Evolutionary conservation across 2,888 invertebrate genomes (phyloP), one percentile per base, ranked within the genome.

Genomic region (Clusia tigrina): DNA sequence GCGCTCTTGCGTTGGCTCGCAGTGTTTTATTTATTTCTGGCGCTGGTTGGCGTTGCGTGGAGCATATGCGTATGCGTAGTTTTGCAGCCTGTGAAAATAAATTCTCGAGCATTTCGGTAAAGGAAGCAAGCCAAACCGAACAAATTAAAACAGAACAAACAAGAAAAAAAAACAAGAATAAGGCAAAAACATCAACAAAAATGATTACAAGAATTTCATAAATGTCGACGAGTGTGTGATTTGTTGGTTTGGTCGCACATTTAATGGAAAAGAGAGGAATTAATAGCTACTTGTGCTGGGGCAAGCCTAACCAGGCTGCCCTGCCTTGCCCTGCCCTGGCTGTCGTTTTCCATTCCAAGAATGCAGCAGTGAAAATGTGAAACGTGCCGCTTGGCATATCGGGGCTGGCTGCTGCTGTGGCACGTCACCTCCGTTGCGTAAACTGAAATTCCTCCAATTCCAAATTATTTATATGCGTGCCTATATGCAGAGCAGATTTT

Each of bases 1-100:
- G 52, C 32, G 12, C 74, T 70, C 69, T 69, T 74, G 65, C 68
- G 67, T 65, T 48, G 48, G 52, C 22, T 51, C 52, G 54, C 53
- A n/a, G 15, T 53, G 17, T 25, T 25, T 53, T 52, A 48, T 58
- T 58, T 58, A 51, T 58, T 22, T 25, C 25, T 48, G 26, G 18
- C 52, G 37, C 32, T 58, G 54, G 10, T 20, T 32, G 32, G 22
- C 48, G 48, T 9, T 15, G 17, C 6, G 2, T 54, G 54, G 18
- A 10, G 22, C 9, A 6, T 20, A 6, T n/a, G 9, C 18, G 20
- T 15, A 2, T 51, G 51, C 6, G n/a, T 54, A 54, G 20, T 56
- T 25, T 54, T 22, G 54, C 54, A 37, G 56, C 42, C 23, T 38
- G 37, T 58, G 18, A 52, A 42, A 59, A 60, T 60, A 54, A 60